A percentile compares a stretch with the other conserved stretches of the same genome.
These are phyloP conservation scores for Falco novaeseelandiae DNA, from an alignment of 2,797 vertebrate genomes.

Conservation along the genomic window DNA sequence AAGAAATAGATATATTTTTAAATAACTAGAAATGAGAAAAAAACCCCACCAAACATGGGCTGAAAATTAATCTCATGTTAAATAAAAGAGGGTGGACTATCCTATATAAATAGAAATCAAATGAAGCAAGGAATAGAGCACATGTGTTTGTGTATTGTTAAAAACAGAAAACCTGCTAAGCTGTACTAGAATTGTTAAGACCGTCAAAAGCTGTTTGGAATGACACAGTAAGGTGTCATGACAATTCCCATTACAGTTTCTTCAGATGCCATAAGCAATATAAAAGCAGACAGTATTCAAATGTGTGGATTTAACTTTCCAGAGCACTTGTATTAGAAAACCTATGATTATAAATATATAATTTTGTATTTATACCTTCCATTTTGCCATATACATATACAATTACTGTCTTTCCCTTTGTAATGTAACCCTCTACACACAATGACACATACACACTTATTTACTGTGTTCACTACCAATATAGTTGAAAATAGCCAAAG, in stretches of 20 bases:
- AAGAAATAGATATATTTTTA: not conserved
- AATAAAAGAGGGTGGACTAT: not conserved
- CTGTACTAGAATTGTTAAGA: not conserved
- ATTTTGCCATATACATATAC: not conserved
- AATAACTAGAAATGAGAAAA: not conserved
- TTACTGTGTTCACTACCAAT: not conserved
- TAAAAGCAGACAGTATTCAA: not conserved
- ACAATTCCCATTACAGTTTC: not conserved
- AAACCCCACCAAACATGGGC: not conserved
- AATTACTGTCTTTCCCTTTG: not conserved
- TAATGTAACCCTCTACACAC: not conserved
- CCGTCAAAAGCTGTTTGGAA: not conserved
- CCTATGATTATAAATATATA: not conserved
- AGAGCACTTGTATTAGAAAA: not conserved
- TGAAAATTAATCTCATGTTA: not conserved
- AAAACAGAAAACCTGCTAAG: not conserved
- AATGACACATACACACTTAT: not conserved
- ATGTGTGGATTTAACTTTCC: not conserved
- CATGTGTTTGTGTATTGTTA: not conserved
- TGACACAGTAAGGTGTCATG: not conserved
- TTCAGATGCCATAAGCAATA: not conserved
- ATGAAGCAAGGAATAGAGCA: not conserved
- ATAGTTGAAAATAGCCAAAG: not conserved
- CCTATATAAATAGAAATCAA: not conserved
- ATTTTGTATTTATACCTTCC: not conserved